Base-by-base conservation (phyloP, 2,113 vertebrate species). In the pig (Sus scrofa) region DNA sequence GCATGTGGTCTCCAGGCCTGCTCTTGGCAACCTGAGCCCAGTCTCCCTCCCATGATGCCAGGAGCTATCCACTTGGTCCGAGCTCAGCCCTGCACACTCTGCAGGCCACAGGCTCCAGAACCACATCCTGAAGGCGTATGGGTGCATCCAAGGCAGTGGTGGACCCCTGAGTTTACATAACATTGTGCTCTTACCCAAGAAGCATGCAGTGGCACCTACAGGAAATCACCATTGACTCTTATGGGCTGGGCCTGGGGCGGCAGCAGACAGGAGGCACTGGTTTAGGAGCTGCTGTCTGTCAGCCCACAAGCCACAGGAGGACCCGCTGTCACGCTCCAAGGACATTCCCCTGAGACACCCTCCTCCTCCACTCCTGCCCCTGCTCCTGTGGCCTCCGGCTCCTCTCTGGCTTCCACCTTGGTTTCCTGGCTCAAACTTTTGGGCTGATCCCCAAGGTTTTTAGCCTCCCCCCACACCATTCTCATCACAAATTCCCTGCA, bases 121-220 rank as follows among this genome's bases (percentile, higher is more conserved):
- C 44, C 63, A 6, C 8, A 81, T 70, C 71, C 34, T 16, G 11
- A 39, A 24, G 62, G 75, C 67, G 22, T 39, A 18, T 44, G 39
- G 20, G 2, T 19, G 18, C 19, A 22, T 20, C 26, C 2, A 0
- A 0, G 3, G 24, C 0, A 0, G 26, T 12, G 62, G n/a, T 79
- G 7, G 37, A 22, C 32, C 14, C 37, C 44, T 37, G 1, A 2
- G 24, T 37, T 54, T 79, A 26, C 22, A 37, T 18, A 18, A 19
- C 30, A 24, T 52, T 15, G 14, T 6, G 0, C 65, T 30, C 22
- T 20, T 18, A 62, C 27, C 54, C 34, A 24, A 74, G 68, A 74
- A 54, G 86, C 50, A 1, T 8, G 32, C 10, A 22, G 3, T 13
- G 65, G 16, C 32, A 60, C 34, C 65, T 65, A 12, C 5, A 12